Conservation (phyloP, 2,113 vertebrate species). For the Coptodon bakossiorum region DNA sequence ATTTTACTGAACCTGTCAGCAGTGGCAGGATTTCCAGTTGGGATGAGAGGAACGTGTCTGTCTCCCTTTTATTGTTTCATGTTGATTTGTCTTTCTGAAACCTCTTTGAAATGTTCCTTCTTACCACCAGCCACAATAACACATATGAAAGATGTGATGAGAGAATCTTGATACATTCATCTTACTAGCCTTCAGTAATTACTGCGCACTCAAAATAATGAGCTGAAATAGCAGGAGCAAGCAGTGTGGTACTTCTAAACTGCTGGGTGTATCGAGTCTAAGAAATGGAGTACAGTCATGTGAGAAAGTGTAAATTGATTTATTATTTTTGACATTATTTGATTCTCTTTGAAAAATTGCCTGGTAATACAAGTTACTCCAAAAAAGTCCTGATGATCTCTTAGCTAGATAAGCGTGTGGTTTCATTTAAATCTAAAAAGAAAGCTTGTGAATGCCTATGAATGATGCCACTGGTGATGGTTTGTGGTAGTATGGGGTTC, state of each 20-base stretch:
- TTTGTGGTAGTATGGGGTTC: background rate
- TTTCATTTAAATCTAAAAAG: background rate
- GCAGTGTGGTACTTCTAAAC: background rate
- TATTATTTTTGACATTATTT: background rate
- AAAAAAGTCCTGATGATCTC: background rate
- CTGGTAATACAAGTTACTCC: background rate
- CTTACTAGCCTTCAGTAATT: background rate
- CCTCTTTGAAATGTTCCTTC: background rate
- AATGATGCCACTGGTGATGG: background rate
- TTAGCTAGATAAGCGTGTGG: background rate
- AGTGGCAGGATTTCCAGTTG: background rate
- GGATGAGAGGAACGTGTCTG: background rate
- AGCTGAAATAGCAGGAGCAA: background rate
- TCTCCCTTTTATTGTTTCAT: background rate
- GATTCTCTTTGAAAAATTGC: background rate
- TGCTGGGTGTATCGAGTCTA: background rate
- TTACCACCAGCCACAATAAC: background rate
- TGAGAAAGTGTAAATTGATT: background rate
- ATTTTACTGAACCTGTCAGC: background rate
- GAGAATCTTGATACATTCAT: background rate
- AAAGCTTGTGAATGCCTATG: background rate
- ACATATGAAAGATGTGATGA: background rate
- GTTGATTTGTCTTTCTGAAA: background rate
- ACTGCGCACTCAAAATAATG: background rate
- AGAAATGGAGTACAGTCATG: background rate